Conservation (phyloP, 2,797 vertebrate species). For the Tauraco hartlaubi region DNA sequence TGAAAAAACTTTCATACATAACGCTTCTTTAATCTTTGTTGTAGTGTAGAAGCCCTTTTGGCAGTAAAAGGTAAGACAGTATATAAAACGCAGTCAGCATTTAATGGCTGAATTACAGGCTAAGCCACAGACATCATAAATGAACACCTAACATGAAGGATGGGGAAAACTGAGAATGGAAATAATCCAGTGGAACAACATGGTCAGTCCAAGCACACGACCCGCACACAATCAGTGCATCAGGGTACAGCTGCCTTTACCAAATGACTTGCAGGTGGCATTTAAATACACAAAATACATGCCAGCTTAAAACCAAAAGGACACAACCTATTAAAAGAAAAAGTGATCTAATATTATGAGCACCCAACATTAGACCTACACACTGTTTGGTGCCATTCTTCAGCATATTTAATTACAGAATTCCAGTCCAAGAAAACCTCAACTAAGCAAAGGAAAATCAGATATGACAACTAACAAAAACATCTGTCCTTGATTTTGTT, state of each 20-base stretch:
- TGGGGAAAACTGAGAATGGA: neutral
- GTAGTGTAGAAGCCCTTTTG: neutral
- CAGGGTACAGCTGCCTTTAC: neutral
- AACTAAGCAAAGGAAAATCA: neutral
- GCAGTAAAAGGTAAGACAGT: neutral
- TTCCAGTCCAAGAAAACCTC: neutral
- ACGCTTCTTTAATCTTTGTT: neutral
- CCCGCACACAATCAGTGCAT: neutral
- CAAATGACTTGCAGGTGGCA: neutral
- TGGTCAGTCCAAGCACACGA: neutral
- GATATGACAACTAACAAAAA: neutral
- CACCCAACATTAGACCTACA: neutral
- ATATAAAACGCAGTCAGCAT: neutral
- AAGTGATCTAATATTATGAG: neutral
- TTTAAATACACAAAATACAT: neutral
- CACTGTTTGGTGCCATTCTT: neutral
- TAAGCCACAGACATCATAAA: neutral
- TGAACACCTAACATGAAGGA: neutral
- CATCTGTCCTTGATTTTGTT: neutral
- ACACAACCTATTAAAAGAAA: neutral
- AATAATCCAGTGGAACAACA: neutral
- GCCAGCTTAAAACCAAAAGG: neutral
- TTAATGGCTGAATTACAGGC: neutral
- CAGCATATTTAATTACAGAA: neutral
- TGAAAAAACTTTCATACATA: neutral